phyloP scores from a whole-genome alignment of 2,888 invertebrate species.

The Hetaerina titia region DNA sequence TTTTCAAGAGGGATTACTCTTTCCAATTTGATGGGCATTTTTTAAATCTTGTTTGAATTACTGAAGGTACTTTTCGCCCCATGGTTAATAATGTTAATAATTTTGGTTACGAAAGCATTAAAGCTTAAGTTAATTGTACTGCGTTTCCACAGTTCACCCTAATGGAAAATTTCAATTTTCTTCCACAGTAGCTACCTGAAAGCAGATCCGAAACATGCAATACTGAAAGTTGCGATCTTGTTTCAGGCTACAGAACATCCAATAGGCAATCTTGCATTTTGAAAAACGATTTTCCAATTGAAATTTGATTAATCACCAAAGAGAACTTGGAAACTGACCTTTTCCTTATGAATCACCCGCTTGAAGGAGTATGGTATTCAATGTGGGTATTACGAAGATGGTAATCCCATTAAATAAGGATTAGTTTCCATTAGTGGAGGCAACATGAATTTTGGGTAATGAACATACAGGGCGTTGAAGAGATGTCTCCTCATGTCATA shows the following conservation, averaged over 20 bases:
- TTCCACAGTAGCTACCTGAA: neutral
- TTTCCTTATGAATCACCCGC: neutral
- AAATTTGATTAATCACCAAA: neutral
- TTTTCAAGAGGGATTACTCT: too few relatives aligned
- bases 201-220: neutral
- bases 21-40: too few relatives aligned
- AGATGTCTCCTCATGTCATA: neutral
- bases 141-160: too few relatives aligned
- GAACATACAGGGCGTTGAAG: neutral
- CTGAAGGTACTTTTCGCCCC: too few relatives aligned
- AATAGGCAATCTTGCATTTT: neutral
- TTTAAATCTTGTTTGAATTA: too few relatives aligned
- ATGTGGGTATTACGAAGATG: neutral
- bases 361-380: neutral
- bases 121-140: too few relatives aligned
- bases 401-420: slow-evolving; percentile 35
- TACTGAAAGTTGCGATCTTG: neutral
- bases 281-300: neutral
- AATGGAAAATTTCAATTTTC: neutral
- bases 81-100: too few relatives aligned
- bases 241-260: neutral
- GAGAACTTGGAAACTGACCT: neutral
- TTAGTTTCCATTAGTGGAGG: neutral
- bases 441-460: neutral
- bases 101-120: too few relatives aligned